Evolutionary conservation across 2,888 invertebrate genomes (phyloP).

Genomic region (Gastrophysa polygoni): DNA sequence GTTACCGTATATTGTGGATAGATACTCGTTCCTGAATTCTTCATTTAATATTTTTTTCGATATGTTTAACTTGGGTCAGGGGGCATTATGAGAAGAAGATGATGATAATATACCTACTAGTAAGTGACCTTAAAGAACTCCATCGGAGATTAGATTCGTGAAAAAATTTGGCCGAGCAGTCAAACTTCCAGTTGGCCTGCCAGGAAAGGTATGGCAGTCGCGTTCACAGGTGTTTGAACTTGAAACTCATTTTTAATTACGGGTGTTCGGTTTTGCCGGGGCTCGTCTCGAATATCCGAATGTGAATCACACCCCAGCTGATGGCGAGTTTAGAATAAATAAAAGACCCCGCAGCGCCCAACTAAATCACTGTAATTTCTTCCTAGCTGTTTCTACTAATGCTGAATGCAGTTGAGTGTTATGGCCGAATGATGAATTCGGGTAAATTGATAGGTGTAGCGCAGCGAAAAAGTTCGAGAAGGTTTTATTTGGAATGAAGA

Average conservation of each 20-base stretch:
- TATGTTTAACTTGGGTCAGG: too few relatives aligned
- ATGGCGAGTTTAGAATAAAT: neutral
- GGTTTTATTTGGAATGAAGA: too few relatives aligned
- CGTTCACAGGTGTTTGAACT: slow-evolving; percentile 26
- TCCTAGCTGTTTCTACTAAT: neutral
- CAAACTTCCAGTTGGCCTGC: neutral
- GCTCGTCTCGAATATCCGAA: neutral
- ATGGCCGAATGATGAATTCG: too few relatives aligned
- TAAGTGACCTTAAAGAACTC: too few relatives aligned
- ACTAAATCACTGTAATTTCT: neutral
- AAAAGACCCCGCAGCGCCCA: neutral
- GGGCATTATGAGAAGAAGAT: too few relatives aligned
- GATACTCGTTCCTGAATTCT: too few relatives aligned
- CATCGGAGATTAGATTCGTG: neutral
- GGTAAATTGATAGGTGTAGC: too few relatives aligned
- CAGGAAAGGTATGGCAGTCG: neutral
- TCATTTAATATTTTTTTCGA: too few relatives aligned
- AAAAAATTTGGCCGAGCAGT: neutral
- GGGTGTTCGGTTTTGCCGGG: slow-evolving; percentile 11
- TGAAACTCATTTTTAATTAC: slow-evolving; percentile 28
- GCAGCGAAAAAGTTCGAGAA: too few relatives aligned
- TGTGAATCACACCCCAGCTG: neutral
- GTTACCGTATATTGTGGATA: too few relatives aligned
- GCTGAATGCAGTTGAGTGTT: neutral
- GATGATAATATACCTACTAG: too few relatives aligned